Conservation (phyloP, 2,797 vertebrate species). For the Acipenser oxyrinchus region DNA sequence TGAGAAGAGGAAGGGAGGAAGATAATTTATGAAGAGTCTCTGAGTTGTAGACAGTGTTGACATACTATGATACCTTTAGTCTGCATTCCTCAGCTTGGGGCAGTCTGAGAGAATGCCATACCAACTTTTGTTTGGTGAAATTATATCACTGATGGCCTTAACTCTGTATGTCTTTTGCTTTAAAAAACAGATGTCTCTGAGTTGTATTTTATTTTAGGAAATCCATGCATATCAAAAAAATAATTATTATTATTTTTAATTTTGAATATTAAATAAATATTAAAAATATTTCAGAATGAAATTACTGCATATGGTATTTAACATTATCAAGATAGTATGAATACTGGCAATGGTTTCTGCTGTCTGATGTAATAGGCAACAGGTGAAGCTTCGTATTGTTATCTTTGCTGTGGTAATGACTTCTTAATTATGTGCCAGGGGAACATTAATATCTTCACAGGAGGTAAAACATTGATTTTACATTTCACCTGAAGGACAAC, state of each 20-base stretch:
- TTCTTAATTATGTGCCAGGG: conserved; percentile 6
- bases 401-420: conserved; percentile 1
- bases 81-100: not conserved
- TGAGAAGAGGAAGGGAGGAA: not conserved
- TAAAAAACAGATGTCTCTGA: no score
- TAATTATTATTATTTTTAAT: no score
- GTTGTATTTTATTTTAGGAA: no score
- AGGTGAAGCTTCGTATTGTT: conserved; percentile 12
- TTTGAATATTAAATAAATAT: no score
- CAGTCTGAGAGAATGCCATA: not conserved
- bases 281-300: no score
- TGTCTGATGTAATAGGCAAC: conserved; percentile 11
- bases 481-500: conserved; percentile 14
- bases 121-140: not conserved
- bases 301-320: no score
- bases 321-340: no score
- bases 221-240: no score
- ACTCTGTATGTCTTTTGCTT: no score
- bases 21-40: not conserved
- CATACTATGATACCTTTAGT: not conserved
- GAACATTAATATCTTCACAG: conserved; percentile 10
- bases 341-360: not conserved
- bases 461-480: not conserved
- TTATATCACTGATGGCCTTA: no score
- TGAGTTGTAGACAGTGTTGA: not conserved